phyloP scores from a whole-genome alignment of 2,888 invertebrate genomes.

The Drosophila formosana region DNA sequence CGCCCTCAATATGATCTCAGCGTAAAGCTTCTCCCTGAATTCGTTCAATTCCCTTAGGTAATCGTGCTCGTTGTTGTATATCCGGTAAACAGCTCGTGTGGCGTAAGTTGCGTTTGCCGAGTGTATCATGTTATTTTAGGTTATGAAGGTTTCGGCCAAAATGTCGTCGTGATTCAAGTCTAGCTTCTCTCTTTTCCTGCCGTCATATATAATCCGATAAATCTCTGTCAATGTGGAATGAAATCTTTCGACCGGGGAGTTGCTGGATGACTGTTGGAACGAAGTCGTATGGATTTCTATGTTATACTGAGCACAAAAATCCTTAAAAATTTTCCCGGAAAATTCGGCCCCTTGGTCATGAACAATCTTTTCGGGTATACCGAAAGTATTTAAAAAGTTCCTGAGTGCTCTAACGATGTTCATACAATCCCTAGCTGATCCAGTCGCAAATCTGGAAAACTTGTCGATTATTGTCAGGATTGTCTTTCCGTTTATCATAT shows the following conservation, averaged over 20 bases:
- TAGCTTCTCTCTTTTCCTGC: too few species aligned
- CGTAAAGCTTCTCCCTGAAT: constrained; percentile 18
- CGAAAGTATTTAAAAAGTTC: constrained; percentile 25
- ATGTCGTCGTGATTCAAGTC: too few species aligned
- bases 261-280: too few species aligned
- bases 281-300: constrained; percentile 9
- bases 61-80: constrained; percentile 27
- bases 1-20: background rate
- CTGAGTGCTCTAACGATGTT: constrained; percentile 5
- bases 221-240: background rate
- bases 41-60: constrained; percentile 25
- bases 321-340: constrained; percentile 19
- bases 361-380: constrained; percentile 17
- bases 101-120: too few species aligned
- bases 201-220: too few species aligned
- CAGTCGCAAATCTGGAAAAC: constrained; percentile 37
- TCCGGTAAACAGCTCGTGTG: constrained; percentile 26
- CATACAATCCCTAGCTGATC: background rate
- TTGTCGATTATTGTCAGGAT: constrained; percentile 43
- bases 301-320: constrained; percentile 33
- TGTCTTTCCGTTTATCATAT: constrained; percentile 27
- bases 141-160: too few species aligned
- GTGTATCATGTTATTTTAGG: too few species aligned
- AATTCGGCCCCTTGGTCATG: constrained; percentile 17
- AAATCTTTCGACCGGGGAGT: too few species aligned